These are phyloP conservation scores for Poecilobothrus nobilitatus DNA, from an alignment of 2,888 invertebrate genomes.

Conservation along the genomic window DNA sequence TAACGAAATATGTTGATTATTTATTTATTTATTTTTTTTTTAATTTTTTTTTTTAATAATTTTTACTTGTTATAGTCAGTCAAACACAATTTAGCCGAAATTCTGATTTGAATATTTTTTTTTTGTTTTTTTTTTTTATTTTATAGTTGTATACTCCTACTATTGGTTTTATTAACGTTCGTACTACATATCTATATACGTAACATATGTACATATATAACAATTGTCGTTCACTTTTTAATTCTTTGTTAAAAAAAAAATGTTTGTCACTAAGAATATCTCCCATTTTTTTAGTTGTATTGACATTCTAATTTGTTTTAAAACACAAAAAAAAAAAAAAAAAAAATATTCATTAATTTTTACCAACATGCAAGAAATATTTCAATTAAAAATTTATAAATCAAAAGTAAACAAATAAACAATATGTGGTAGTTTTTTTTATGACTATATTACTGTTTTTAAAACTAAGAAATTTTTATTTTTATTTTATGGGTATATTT, in stretches of 20 bases:
- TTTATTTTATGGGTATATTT: too few species aligned
- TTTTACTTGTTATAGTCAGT: conserved; percentile 33
- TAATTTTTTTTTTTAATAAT: neutral
- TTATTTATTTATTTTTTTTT: conserved; percentile 11
- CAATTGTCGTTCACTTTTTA: neutral
- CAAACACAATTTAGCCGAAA: conserved; percentile 42
- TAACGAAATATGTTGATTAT: conserved; percentile 2
- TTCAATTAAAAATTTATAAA: too few species aligned
- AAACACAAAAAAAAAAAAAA: too few species aligned
- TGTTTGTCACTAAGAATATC: neutral
- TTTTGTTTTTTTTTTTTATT: neutral
- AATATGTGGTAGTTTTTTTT: too few species aligned
- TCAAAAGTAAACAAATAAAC: too few species aligned
- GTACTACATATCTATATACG: too few species aligned
- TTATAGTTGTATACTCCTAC: neutral
- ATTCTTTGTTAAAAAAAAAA: neutral
- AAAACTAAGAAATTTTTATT: too few species aligned
- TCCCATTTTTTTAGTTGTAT: neutral
- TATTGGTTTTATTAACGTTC: too few species aligned
- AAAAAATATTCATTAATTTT: too few species aligned
- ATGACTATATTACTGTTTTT: too few species aligned
- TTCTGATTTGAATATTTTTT: conserved; percentile 25
- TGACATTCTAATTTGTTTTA: neutral
- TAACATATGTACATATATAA: too few species aligned
- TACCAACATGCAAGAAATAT: neutral